Evolutionary conservation across 2,888 invertebrate genomes (phyloP).

Genomic region (Ophion ellenae): DNA sequence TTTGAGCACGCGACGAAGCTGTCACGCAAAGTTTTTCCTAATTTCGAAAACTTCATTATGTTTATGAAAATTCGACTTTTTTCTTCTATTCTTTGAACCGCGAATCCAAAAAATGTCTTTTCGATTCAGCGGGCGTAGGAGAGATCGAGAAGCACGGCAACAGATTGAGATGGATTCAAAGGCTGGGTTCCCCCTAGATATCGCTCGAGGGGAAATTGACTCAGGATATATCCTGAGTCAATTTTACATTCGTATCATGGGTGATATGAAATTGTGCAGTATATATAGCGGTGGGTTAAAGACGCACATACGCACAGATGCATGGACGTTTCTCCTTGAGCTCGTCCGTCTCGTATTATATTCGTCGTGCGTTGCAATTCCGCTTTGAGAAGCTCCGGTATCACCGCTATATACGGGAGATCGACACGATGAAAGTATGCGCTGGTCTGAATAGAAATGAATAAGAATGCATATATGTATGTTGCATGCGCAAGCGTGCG

Average conservation of each 20-base stretch:
- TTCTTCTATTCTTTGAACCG: neutral
- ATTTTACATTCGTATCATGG: neutral
- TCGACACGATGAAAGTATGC: slow-evolving; percentile 5
- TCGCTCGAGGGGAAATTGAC: too few species aligned
- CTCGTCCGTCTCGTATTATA: neutral
- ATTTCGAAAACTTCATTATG: neutral
- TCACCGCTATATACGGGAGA: slow-evolving; percentile 1
- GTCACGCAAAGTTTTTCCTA: neutral
- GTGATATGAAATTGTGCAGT: neutral
- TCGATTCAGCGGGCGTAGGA: neutral
- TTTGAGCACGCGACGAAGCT: too few species aligned
- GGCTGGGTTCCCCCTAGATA: neutral
- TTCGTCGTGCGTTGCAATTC: slow-evolving; percentile 18
- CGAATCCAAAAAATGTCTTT: neutral
- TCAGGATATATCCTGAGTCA: neutral
- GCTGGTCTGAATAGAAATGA: neutral
- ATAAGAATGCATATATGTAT: neutral
- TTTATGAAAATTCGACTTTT: neutral
- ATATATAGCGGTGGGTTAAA: neutral
- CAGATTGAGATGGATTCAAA: too few species aligned
- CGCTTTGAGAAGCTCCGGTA: slow-evolving; percentile 30
- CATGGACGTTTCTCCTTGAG: too few species aligned
- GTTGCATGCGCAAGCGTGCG: neutral
- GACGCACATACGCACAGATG: neutral
- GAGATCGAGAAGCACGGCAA: neutral